Base-by-base conservation (phyloP, 92 coral and sea anemone genomes). In the Diadumene lineata region DNA sequence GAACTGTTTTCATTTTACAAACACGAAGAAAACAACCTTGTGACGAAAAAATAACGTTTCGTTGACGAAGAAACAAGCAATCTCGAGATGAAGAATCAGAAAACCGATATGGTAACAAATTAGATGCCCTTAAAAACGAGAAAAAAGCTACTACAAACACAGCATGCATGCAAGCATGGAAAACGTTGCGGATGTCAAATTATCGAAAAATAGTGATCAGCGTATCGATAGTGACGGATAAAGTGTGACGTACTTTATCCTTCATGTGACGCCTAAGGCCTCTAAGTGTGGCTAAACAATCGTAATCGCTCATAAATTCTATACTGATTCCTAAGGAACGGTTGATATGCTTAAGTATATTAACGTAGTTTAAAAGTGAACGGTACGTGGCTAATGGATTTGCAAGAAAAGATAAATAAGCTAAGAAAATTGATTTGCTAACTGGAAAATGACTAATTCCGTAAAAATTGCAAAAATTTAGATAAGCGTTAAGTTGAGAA, bases 111-210 rank as follows among this genome's bases (percentile, higher is more conserved):
- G 87, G 84, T 10, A 83, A 64, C 64, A 83, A 76, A 62, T 83
- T 76, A 72, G 87, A 83, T 21, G 73, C 73, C n/a, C 85, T 63
- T 30, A 74, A 44, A 68, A 81, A 82, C 19, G 69, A 77, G 67
- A 77, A 83, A 66, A 83, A 83, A 31, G 73, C 79, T 30, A 84
- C 70, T 24, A 77, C 70, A 56, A 79, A 84, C 62, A 66, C 46
- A 48, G 87, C 73, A 43, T 43, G 86, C 86, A 67, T 81, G 86
- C 76, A 75, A 64, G 33, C 19, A 57, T 81, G 85, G 32, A 81
- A 65, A 23, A 38, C 64, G 58, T 68, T 75, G 17, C 53, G 30
- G 55, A 51, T 43, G 68, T 81, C 71, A 22, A 81, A 81, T 19
- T 11, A 77, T 1, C 29, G 69, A 64, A 81, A 86, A 25, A 76